Percentiles rank a stretch among this genome's conserved stretches.
phyloP scores from a whole-genome alignment of 2,797 vertebrate genomes.

The Rallus crepitans region DNA sequence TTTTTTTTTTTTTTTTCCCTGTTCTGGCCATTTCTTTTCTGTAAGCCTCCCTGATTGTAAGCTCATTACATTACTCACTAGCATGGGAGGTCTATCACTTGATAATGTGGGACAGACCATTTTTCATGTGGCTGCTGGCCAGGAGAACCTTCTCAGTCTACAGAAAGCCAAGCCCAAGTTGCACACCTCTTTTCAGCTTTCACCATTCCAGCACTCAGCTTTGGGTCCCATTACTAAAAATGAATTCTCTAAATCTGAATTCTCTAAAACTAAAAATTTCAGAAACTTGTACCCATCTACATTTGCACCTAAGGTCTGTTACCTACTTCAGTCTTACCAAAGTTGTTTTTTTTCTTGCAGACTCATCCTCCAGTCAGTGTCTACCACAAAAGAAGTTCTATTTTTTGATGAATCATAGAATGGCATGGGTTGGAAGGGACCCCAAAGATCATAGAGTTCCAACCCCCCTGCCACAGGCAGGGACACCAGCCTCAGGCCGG shows the following conservation, averaged over 20 bases:
- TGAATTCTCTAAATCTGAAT: background rate
- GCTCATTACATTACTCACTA: background rate
- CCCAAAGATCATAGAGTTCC: too few species aligned
- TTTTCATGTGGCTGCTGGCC: background rate
- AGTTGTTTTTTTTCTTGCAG: background rate
- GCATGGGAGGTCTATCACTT: background rate
- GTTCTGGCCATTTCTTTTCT: background rate
- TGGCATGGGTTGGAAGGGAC: too few species aligned
- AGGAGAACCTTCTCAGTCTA: background rate
- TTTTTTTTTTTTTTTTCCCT: background rate
- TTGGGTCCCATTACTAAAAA: background rate
- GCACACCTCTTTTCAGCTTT: background rate
- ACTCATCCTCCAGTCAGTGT: background rate
- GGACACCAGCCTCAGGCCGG: too few species aligned
- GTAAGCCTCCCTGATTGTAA: background rate
- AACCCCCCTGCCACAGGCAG: too few species aligned
- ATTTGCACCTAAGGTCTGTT: background rate
- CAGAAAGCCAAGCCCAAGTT: background rate
- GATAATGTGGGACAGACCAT: background rate
- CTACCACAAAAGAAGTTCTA: background rate
- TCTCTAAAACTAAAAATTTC: background rate
- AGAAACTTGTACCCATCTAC: background rate
- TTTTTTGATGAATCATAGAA: background rate
- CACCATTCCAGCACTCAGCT: background rate
- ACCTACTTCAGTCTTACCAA: background rate